phyloP scores from a whole-genome alignment of 2,797 vertebrate genomes.

The Darevskia nairensis region DNA sequence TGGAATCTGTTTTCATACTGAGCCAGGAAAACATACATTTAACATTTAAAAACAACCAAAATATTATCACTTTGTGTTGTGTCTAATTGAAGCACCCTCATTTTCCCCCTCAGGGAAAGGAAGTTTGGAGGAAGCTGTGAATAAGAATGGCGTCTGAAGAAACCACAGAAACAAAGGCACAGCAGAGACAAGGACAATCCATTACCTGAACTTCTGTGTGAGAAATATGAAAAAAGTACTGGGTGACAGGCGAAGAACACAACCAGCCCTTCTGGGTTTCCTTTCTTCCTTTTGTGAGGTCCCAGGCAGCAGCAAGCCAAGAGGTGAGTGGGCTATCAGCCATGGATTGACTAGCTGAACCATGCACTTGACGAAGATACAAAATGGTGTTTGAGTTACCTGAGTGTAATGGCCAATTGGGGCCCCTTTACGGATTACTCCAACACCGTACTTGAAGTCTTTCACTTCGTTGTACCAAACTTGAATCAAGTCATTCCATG shows the following conservation, averaged over 20 bases:
- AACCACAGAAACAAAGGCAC: neutral
- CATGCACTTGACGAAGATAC: neutral
- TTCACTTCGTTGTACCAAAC: constrained; percentile 39
- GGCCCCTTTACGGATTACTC: rapidly evolving
- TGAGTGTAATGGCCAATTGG: constrained; percentile 26
- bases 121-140: too few relatives aligned
- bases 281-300: neutral
- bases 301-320: neutral
- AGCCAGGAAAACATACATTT: neutral
- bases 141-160: neutral
- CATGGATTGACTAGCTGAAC: neutral
- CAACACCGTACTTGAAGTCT: constrained; percentile 9
- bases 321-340: neutral
- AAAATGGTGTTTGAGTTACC: constrained; percentile 16
- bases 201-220: neutral
- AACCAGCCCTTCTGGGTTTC: neutral
- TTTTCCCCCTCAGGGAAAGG: neutral
- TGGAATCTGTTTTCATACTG: neutral
- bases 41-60: neutral
- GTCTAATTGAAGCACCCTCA: neutral
- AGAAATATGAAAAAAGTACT: neutral
- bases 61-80: neutral
- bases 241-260: neutral
- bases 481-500: constrained; percentile 10
- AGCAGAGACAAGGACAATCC: neutral